Base-by-base conservation (phyloP, 2,113 vertebrate genomes). In the Terrapene triunguis region DNA sequence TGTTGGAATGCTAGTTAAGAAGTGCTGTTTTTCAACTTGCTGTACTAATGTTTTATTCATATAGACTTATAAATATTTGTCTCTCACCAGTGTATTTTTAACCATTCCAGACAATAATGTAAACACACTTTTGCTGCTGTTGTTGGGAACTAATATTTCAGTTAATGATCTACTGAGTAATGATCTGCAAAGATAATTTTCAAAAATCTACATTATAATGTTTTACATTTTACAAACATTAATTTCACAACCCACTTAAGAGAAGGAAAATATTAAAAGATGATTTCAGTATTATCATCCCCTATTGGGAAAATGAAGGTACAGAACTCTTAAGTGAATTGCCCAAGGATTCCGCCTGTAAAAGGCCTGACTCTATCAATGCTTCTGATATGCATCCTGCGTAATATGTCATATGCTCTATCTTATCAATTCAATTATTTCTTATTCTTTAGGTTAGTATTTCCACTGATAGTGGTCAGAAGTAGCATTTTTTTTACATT, bases 401-500 rank as follows among this genome's bases (percentile, higher is more conserved):
- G 22, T 32, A 7, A 10, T 47, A 29, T 17, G 10, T 10, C 3
- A 10, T 22, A 11, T 35, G 53, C 90, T 93, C 93, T 94, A 93
- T 14, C 80, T 90, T 10, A 2, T 88, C 87, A 86, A 1, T 95
- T 94, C 90, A 97, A 96, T 96, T 97, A 17, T 72, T 82, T 96
- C 90, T 95, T 94, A 96, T 96, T 91, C 95, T 92, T 89, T 12
- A 72, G 92, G 83, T 94, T 93, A 27, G 62, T 90, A 92, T 97
- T 97, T 91, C 95, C 95, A 32, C 87, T 84, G 85, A 21, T 59
- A 55, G 54, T 81, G 42, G 83, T 96, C 96, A 2, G 21, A 35
- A 72, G 89, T 88, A 96, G 97, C 96, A 97, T 96, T 97, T 65
- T 65, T 32, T 32, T 35, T 94, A 91, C 94, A 91, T 93, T 97